phyloP scores from a whole-genome alignment of 2,888 invertebrate genomes.

The Cryptocephalus moraei region DNA sequence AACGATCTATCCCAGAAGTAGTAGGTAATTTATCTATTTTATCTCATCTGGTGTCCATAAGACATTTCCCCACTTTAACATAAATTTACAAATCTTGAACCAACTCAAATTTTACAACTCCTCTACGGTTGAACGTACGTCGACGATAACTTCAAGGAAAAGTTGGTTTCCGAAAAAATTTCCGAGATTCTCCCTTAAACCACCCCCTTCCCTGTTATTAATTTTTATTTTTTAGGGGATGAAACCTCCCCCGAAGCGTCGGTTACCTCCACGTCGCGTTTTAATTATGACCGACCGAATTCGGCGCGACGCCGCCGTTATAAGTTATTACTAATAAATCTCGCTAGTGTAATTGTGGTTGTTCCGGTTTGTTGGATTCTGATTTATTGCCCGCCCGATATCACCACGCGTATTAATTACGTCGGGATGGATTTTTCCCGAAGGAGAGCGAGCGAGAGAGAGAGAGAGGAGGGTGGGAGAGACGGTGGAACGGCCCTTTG shows the following conservation, averaged over 20 bases:
- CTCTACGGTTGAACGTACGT: no score
- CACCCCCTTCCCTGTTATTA: no score
- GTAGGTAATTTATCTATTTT: no score
- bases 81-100: no score
- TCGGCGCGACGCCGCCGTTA: constrained; percentile 14
- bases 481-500: not conserved
- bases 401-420: constrained; percentile 14
- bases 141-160: no score
- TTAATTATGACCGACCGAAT: constrained; percentile 25
- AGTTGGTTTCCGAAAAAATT: no score
- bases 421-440: constrained; percentile 9
- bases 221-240: not conserved
- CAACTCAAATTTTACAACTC: no score
- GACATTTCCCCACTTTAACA: no score
- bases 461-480: no score
- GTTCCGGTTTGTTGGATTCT: constrained; percentile 25
- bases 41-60: no score
- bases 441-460: not conserved
- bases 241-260: constrained; percentile 3
- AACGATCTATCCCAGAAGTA: no score
- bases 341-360: constrained; percentile 27
- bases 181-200: no score
- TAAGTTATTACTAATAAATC: constrained; percentile 32
- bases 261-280: constrained; percentile 9
- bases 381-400: constrained; percentile 24